These are phyloP conservation scores for Clitarchus hookeri DNA, from an alignment of 2,888 invertebrate genomes.

Conservation along the genomic window DNA sequence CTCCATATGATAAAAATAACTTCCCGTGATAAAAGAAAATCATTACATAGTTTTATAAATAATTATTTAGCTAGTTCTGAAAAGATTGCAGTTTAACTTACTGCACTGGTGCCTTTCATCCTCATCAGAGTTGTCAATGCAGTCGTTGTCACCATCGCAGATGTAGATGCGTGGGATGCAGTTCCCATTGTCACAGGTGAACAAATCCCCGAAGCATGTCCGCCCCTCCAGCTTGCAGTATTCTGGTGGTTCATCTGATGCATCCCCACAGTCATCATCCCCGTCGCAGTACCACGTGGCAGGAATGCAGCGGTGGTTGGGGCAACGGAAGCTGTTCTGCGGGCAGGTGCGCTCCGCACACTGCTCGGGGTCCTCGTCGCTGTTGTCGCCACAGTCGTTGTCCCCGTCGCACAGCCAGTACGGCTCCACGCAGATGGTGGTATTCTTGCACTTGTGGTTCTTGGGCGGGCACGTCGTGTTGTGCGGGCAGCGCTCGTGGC, in stretches of 20 bases:
- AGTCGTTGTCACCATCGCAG: constrained; percentile 95
- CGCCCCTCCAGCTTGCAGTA: constrained; percentile 91
- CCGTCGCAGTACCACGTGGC: constrained; percentile 98
- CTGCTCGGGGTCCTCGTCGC: constrained; percentile 87
- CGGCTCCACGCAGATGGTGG: constrained; percentile 95
- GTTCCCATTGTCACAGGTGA: constrained; percentile 95
- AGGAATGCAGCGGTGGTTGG: constrained; percentile 92
- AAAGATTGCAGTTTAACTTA: constrained; percentile 50
- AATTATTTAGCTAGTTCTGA: no score
- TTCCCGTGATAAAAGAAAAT: no score
- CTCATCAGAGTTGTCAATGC: constrained; percentile 92
- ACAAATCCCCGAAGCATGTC: constrained; percentile 93
- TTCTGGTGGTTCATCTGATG: constrained; percentile 89
- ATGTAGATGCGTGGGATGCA: constrained; percentile 94
- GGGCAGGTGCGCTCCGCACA: constrained; percentile 89
- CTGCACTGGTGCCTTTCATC: constrained; percentile 88
- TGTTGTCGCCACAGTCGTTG: constrained; percentile 94
- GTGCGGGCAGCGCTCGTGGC: constrained; percentile 81
- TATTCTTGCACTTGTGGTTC: constrained; percentile 90
- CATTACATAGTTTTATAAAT: no score
- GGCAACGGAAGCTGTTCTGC: constrained; percentile 86
- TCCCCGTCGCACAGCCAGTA: constrained; percentile 98
- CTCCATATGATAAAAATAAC: no score
- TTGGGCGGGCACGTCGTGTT: constrained; percentile 89
- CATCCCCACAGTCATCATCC: constrained; percentile 90